Evolutionary conservation across 2,113 vertebrate species (phyloP).

Genomic region (Meleagris gallopavo): DNA sequence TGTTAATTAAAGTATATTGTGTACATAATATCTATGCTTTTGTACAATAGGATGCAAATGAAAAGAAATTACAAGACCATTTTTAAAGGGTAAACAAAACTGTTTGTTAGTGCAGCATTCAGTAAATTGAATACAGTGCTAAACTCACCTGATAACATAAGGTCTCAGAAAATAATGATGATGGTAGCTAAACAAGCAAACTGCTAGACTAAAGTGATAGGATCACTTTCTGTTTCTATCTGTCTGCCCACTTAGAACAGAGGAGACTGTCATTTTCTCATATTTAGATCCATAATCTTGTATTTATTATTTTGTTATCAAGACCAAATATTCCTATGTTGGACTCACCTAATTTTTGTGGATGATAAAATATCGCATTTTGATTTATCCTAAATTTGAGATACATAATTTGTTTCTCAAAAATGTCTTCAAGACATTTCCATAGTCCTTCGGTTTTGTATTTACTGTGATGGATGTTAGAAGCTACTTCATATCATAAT

Average conservation of each 20-base stretch:
- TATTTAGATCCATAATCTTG: background rate
- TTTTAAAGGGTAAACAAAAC: conserved; percentile 33
- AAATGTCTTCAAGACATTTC: background rate
- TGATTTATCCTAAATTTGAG: background rate
- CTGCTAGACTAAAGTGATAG: background rate
- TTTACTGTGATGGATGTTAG: background rate
- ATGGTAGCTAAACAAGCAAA: background rate
- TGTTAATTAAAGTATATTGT: conserved; percentile 11
- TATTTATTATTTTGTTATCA: background rate
- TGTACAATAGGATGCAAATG: conserved; percentile 8
- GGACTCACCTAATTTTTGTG: background rate
- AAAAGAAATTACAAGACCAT: conserved; percentile 18
- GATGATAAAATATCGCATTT: background rate
- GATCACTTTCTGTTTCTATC: background rate
- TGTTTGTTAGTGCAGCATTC: background rate
- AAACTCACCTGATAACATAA: background rate
- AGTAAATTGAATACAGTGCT: background rate
- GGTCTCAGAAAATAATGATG: background rate
- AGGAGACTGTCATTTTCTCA: background rate
- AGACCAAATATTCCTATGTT: background rate
- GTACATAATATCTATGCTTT: background rate
- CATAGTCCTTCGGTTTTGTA: background rate
- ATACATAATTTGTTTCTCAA: background rate
- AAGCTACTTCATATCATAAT: background rate
- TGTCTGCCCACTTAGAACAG: background rate